Evolutionary conservation across 2,797 vertebrate species (phyloP), one percentile per base, ranked within the genome.

Genomic region (Channallabes apus): DNA sequence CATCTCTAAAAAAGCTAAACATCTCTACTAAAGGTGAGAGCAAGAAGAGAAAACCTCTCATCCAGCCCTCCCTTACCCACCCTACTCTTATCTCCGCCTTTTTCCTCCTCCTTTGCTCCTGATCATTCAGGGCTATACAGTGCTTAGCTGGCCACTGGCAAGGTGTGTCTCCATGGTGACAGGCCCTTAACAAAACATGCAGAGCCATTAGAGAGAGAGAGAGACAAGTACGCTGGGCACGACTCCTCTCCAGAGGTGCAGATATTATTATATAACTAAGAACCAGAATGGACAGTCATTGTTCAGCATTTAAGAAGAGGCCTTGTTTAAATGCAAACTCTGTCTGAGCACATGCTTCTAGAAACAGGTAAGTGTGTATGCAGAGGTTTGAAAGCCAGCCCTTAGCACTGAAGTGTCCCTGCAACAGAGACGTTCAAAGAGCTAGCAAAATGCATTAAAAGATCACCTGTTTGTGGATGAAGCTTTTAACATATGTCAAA

Each of bases 151-250:
- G 84, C 82, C 83, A 86, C 87, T 89, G 83, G 77, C 61, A 87
- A 90, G 89, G 88, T 89, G 76, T 1, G 88, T 94, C 92, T 91
- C 94, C 90, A 80, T 93, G 92, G 93, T 86, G 89, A 96, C 92
- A 58, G 65, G 87, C 83, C 86, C 59, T n/a, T 88, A 91, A 90
- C 90, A 91, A 92, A 89, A 82, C 86, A 86, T 87, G 72, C 80
- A 89, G 87, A 89, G 65, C 92, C 91, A 94, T 95, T 94, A 95
- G 92, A 56, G 89, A 88, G 75, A 41, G 38, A 4, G 38, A 64
- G 62, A 7, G 24, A 80, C 41, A 69, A 82, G 89, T 86, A 89
- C 90, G 90, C 90, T 90, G 88, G 92, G 90, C 89, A 86, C 88
- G 85, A 86, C 91, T 91, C 89, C 87, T 87, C 83, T 90, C 88